phyloP scores from a whole-genome alignment of 2,113 vertebrate species.

The Dendropsophus ebraccatus region DNA sequence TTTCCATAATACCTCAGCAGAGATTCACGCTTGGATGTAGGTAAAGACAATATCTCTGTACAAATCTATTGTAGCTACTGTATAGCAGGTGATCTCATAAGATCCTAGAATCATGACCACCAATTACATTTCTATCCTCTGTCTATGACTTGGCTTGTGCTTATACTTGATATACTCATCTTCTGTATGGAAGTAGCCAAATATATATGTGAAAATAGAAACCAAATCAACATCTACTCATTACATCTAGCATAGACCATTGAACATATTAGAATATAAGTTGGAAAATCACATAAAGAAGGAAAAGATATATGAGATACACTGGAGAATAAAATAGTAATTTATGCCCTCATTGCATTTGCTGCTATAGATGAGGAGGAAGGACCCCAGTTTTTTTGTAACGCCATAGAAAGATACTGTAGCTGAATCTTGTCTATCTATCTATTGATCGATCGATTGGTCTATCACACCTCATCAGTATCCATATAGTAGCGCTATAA shows the following conservation, averaged over 20 bases:
- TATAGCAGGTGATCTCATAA: background rate
- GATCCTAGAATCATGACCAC: background rate
- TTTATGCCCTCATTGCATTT: no score
- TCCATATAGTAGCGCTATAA: no score
- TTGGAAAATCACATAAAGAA: no score
- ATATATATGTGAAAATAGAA: background rate
- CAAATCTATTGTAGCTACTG: background rate
- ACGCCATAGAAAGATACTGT: no score
- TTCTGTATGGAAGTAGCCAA: background rate
- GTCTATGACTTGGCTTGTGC: background rate
- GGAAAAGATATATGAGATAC: no score
- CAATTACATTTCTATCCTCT: background rate
- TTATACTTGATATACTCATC: background rate
- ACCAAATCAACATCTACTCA: background rate
- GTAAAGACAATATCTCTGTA: background rate
- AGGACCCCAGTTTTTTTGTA: no score
- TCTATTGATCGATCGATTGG: no score
- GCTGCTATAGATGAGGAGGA: no score
- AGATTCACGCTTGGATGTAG: background rate
- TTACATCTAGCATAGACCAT: background rate
- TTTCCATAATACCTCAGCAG: slow-evolving; percentile 1
- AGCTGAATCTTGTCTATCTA: no score
- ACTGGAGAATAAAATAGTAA: no score
- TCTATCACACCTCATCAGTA: no score
- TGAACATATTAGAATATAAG: no score